A percentile compares a stretch with the other conserved stretches of the same genome.
Conservation (phyloP, 2,888 invertebrate genomes). For the Dryocosmus kuriphilus region DNA sequence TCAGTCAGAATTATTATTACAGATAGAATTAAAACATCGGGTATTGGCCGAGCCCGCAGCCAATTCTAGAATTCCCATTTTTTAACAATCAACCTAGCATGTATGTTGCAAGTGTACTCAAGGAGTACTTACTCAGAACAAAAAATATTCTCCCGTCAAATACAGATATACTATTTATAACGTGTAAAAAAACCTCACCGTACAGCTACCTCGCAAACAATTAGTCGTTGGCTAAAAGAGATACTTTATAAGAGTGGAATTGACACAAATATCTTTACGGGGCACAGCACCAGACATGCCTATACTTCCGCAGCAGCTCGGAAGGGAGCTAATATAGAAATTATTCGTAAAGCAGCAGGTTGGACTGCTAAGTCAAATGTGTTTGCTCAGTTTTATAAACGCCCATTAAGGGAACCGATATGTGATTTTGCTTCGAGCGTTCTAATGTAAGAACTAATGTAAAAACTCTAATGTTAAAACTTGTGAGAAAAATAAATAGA, state of each 20-base stretch:
- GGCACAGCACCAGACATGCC: too few relatives aligned
- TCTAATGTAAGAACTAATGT: too few relatives aligned
- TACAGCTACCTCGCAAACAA: constrained; percentile 4
- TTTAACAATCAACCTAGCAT: constrained; percentile 37
- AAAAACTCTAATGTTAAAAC: neutral
- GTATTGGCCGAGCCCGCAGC: constrained; percentile 27
- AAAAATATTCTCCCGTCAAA: neutral
- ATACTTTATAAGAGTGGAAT: constrained; percentile 5
- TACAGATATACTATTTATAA: constrained; percentile 3
- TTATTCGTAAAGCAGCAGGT: neutral
- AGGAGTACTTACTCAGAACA: constrained; percentile 9
- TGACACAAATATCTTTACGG: neutral
- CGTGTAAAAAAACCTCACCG: constrained; percentile 43
- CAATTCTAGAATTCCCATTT: constrained; percentile 41
- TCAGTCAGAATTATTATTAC: neutral
- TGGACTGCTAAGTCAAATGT: neutral
- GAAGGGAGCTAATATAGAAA: neutral
- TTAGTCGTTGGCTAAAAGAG: constrained; percentile 19
- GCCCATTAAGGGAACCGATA: neutral
- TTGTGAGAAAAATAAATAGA: neutral
- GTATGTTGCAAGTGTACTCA: constrained; percentile 41
- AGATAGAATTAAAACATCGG: constrained; percentile 42
- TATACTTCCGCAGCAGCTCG: neutral
- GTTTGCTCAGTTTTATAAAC: constrained; percentile 4
- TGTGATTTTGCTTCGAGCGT: neutral